Evolutionary conservation across 2,113 vertebrate genomes (phyloP).

Genomic region (Okapia johnstoni): DNA sequence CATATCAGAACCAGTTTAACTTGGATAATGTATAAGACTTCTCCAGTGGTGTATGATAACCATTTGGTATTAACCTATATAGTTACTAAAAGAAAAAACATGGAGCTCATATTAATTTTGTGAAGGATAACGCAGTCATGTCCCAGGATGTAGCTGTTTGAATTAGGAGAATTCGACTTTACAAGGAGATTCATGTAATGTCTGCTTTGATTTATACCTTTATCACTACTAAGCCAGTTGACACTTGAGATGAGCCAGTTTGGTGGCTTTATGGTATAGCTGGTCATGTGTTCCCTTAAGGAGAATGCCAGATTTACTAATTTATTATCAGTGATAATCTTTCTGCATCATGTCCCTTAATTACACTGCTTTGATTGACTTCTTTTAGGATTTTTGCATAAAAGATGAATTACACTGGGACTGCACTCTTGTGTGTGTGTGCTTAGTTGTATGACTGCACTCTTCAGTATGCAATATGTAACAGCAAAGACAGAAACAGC

Average conservation of each 20-base stretch:
- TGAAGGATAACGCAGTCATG: neutral
- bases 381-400: neutral
- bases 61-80: neutral
- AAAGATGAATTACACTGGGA: neutral
- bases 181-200: neutral
- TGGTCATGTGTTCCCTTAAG: neutral
- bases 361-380: neutral
- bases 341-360: neutral
- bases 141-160: neutral
- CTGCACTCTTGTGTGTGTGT: neutral
- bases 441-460: neutral
- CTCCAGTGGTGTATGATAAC: neutral
- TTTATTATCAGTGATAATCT: neutral
- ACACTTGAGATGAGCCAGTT: neutral
- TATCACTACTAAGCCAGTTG: neutral
- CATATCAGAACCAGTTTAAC: neutral
- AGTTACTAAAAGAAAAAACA: neutral
- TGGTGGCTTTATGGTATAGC: neutral
- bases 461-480: neutral
- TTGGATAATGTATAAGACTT: neutral
- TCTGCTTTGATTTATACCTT: constrained; percentile 20
- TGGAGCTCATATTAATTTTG: neutral
- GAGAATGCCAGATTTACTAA: neutral
- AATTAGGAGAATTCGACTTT: neutral
- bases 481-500: neutral